Base-by-base conservation (phyloP, 1,140 invertebrate species). In the Drosophila watanabei region DNA sequence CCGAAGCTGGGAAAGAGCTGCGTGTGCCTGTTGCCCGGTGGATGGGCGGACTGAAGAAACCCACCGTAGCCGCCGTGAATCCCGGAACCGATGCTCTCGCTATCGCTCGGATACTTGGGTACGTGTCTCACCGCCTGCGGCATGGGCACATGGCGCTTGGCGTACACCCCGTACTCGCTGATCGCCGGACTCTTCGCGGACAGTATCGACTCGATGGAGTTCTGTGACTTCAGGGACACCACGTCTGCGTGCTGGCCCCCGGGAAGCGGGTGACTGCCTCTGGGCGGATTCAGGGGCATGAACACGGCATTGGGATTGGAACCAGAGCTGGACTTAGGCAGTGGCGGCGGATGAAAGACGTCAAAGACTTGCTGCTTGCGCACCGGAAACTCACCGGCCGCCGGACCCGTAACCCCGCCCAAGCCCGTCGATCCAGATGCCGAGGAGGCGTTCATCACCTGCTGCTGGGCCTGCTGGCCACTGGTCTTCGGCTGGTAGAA, bases 21-120 rank as follows among this genome's bases (percentile, higher is more conserved):
- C 18, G 92, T 86, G 56, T 93, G 92, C 16, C 92, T 68, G 61
- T 92, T 92, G 11, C 76, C 79, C 1, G 81, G 77, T 0, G 76
- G 71, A 16, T 52, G 52, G 54, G 54, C 56, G 57, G 54, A 59
- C 13, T 75, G 79, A 0, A 48, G 56, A 20, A 54, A 71, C 41
- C 80, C 79, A 0, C 46, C 65, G 4, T 59, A 71, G 4, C 64
- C 41, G 4, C 65, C 79, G 28, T 92, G 75, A 4, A 91, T 91
- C 13, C 95, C 94, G 0, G 94, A 95, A 0, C 94, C 94, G 61
- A 95, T 94, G 82, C 94, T 95, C 69, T 95, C 95, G 64, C 94
- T 95, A 60, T 95, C 95, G 39, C 94, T 95, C 8, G 94, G 94
- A 82, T 95, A 95, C 76, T 95, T 95, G 62, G 94, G 94, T 5